A percentile compares a stretch with the other conserved stretches of the same genome.
Evolutionary conservation across 2,797 vertebrate species (phyloP).

Genomic region (Sparus aurata): DNA sequence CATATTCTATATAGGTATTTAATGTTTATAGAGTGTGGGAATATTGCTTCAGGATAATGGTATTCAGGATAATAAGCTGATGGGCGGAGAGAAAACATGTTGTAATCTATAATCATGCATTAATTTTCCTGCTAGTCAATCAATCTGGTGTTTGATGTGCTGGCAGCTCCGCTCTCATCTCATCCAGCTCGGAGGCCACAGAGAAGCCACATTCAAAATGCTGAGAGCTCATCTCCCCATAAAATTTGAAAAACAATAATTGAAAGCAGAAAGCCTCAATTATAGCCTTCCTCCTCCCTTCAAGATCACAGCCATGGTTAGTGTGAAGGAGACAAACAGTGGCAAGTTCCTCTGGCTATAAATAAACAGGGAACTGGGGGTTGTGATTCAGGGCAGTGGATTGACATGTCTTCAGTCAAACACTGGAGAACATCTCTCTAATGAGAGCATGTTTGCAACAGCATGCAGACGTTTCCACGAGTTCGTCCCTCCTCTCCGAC

Average conservation of each 20-base stretch:
- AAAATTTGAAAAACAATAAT: slow-evolving; percentile 49
- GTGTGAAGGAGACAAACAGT: slow-evolving; percentile 58
- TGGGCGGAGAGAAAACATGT: slow-evolving; percentile 34
- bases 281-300: slow-evolving; percentile 66
- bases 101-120: slow-evolving; percentile 44
- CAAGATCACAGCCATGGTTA: slow-evolving; percentile 63
- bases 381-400: slow-evolving; percentile 36
- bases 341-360: slow-evolving; percentile 64
- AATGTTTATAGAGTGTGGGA: slow-evolving; percentile 3
- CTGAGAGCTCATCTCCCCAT: slow-evolving; percentile 51
- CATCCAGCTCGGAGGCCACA: slow-evolving; percentile 44
- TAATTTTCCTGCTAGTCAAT: slow-evolving; percentile 48
- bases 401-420: slow-evolving; percentile 69
- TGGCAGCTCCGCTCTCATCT: slow-evolving; percentile 52
- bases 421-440: slow-evolving; percentile 63
- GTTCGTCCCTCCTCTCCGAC: slow-evolving; percentile 34
- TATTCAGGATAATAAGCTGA: slow-evolving; percentile 35
- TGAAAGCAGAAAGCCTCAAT: slow-evolving; percentile 73
- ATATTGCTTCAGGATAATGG: slow-evolving; percentile 23
- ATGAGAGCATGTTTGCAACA: slow-evolving; percentile 57
- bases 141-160: slow-evolving; percentile 55
- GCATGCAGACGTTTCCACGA: slow-evolving; percentile 19
- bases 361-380: slow-evolving; percentile 69
- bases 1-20: slow-evolving; percentile 23
- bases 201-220: slow-evolving; percentile 60